phyloP scores from a whole-genome alignment of 2,113 vertebrate genomes.

The Ceyx cyanopectus region DNA sequence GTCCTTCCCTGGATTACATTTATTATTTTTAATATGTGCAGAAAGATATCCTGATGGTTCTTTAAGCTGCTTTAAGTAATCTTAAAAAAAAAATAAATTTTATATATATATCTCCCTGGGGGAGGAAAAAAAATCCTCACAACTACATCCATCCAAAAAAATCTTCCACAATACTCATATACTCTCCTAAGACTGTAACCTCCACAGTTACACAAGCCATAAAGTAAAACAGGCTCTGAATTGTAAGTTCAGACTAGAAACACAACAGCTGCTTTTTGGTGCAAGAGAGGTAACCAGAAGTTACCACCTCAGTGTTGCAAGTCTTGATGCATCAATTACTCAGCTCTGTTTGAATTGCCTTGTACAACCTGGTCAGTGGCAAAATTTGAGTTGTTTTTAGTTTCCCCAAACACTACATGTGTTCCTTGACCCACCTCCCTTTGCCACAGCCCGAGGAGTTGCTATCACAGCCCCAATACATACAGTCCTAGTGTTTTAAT shows the following conservation, averaged over 20 bases:
- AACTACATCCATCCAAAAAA: neutral
- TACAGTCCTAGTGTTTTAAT: constrained; percentile 23
- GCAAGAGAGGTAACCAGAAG: neutral
- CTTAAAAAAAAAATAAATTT: neutral
- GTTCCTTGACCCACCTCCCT: neutral
- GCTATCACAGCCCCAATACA: constrained; percentile 60
- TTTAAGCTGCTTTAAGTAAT: neutral
- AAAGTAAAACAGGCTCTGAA: neutral
- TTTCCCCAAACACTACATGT: constrained; percentile 72
- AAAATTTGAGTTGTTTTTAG: constrained; percentile 64
- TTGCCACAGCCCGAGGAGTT: neutral
- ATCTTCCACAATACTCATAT: neutral
- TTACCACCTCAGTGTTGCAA: neutral
- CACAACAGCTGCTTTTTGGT: neutral
- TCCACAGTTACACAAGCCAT: neutral
- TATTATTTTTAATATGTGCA: neutral
- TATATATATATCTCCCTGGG: no score
- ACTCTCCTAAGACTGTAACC: neutral
- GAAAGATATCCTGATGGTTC: neutral
- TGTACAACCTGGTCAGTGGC: constrained; percentile 28
- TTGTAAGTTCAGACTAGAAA: neutral
- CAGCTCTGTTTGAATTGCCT: neutral
- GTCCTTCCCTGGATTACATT: neutral
- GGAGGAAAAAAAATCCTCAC: neutral
- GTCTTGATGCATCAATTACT: neutral